Conservation (phyloP, 2,797 vertebrate species). For the Cryptoblepharus egeriae region DNA sequence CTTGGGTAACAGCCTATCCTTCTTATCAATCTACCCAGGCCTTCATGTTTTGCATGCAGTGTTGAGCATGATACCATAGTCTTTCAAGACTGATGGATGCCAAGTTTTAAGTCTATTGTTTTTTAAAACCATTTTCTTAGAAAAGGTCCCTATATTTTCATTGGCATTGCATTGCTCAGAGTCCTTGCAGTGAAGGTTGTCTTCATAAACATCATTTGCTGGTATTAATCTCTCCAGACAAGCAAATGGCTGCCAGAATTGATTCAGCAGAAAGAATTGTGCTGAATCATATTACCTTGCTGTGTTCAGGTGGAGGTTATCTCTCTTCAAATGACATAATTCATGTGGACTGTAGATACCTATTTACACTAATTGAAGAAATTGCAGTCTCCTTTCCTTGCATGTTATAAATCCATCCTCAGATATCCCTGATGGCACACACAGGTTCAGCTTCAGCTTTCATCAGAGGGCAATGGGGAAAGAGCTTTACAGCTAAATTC, state of each 20-base stretch:
- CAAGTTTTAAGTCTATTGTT: too few relatives aligned
- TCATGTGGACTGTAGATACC: not conserved
- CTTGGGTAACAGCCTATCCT: too few relatives aligned
- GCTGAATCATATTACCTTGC: conserved; percentile 16
- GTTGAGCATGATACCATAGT: too few relatives aligned
- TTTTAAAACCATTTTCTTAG: too few relatives aligned
- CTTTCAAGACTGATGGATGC: too few relatives aligned
- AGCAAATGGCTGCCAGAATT: conserved; percentile 48
- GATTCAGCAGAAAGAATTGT: conserved; percentile 8
- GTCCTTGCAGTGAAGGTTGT: conserved; percentile 48
- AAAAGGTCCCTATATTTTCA: too few relatives aligned
- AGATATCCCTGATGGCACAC: conserved; percentile 13
- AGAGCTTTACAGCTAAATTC: not conserved
- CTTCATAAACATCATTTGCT: conserved; percentile 46
- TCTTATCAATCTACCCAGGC: too few relatives aligned
- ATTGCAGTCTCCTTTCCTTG: not conserved
- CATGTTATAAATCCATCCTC: conserved; percentile 19
- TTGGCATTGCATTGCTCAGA: not conserved
- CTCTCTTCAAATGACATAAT: conserved; percentile 14
- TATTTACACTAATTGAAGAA: conserved; percentile 6
- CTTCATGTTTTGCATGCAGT: too few relatives aligned
- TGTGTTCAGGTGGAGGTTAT: conserved; percentile 15
- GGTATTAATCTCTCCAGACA: conserved; percentile 44
- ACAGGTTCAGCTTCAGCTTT: not conserved
- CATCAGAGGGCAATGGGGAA: not conserved